Conservation (phyloP, 2,888 invertebrate genomes). For the Hartigia nigra region DNA sequence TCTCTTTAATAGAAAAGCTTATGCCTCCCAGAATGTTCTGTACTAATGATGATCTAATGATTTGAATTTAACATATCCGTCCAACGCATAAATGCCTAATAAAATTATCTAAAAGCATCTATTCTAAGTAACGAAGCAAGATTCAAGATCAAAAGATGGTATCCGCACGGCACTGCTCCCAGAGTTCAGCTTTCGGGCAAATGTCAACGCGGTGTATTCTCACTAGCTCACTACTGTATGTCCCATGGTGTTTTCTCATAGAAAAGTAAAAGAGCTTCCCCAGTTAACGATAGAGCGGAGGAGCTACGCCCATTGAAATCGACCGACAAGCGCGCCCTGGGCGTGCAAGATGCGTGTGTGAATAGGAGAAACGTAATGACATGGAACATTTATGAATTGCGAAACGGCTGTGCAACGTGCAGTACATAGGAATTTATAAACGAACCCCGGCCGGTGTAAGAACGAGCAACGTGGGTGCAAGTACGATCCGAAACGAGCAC, state of each 20-base stretch:
- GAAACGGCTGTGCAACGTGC: slow-evolving; percentile 65
- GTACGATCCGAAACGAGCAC: slow-evolving; percentile 23
- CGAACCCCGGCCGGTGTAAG: slow-evolving; percentile 46
- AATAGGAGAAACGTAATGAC: slow-evolving; percentile 49
- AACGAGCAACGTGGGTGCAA: slow-evolving; percentile 30
- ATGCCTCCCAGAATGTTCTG: background rate
- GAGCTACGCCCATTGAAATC: slow-evolving; percentile 24
- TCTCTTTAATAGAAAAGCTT: background rate
- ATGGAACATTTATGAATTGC: slow-evolving; percentile 64
- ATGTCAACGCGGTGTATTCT: background rate
- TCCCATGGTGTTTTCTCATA: slow-evolving; percentile 45
- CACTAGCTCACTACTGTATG: slow-evolving; percentile 39
- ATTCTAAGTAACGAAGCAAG: background rate
- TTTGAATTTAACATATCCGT: background rate
- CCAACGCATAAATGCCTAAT: background rate
- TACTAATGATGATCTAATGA: background rate
- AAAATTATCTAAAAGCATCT: background rate
- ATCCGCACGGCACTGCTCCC: background rate
- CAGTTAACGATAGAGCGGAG: background rate
- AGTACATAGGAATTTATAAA: slow-evolving; percentile 52
- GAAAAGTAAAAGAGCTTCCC: background rate
- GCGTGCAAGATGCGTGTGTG: slow-evolving; percentile 57
- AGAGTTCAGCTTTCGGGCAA: background rate
- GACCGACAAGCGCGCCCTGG: slow-evolving; percentile 52
- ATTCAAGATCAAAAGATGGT: background rate